These are phyloP conservation scores for Cataglyphis rosenhaueri DNA, from an alignment of 2,888 invertebrate species.

Conservation along the genomic window DNA sequence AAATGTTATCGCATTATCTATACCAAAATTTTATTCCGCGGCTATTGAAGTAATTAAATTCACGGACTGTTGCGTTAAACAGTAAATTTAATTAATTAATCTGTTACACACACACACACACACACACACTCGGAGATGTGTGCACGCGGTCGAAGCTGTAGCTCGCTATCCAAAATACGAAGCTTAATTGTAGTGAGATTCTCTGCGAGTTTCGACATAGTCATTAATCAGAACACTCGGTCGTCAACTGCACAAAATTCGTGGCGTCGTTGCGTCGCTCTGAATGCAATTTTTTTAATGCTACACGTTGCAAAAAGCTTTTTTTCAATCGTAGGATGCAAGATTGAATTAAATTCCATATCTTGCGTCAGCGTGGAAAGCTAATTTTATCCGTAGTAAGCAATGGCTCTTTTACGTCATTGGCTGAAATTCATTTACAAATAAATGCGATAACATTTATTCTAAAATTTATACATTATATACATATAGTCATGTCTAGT, in stretches of 20 bases:
- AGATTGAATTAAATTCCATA: background rate
- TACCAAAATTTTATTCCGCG: constrained; percentile 23
- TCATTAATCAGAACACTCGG: constrained; percentile 39
- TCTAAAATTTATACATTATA: background rate
- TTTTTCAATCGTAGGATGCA: background rate
- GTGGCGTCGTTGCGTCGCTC: background rate
- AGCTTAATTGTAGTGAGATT: constrained; percentile 33
- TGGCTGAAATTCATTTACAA: background rate
- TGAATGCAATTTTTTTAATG: background rate
- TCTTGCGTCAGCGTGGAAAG: background rate
- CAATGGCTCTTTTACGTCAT: background rate
- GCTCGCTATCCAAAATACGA: constrained; percentile 13
- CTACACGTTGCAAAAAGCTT: background rate
- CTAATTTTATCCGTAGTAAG: background rate
- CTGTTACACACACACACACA: background rate
- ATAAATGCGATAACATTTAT: background rate
- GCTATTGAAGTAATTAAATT: constrained; percentile 47
- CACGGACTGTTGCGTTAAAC: constrained; percentile 38
- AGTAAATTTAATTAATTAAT: constrained; percentile 57
- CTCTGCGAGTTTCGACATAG: constrained; percentile 21
- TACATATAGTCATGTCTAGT: background rate
- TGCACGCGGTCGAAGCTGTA: constrained; percentile 24
- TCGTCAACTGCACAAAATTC: constrained; percentile 42
- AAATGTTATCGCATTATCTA: background rate
- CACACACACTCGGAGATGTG: background rate